Base-by-base conservation (phyloP, 2,888 invertebrate species). In the Idaea straminata region DNA sequence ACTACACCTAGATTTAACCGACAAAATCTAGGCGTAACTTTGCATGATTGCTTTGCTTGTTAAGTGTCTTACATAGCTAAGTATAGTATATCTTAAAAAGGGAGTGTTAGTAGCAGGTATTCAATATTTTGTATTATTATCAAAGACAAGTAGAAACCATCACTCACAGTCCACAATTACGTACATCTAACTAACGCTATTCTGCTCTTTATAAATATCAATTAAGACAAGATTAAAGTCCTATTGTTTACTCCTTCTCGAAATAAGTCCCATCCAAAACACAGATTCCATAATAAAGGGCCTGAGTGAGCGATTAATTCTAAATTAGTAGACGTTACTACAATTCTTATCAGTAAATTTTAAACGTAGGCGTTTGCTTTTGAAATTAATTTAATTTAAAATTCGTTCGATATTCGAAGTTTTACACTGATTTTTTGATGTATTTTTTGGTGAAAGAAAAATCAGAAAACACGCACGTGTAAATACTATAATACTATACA, bases 301-400 rank as follows among this genome's bases (percentile, higher is more conserved):
- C 64, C 68, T 63, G 70, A 70, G 66, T 74, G 68, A 70, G 69
- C 72, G 70, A 78, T 77, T 77, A 73, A 75, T 72, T 73, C 66
- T 66, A 73, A 74, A 76, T 74, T 72, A 62, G 66, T 63, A 71
- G 68, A 64, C 64, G 61, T 72, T 68, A 66, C 71, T 74, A 73
- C 69, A 71, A 75, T 75, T 75, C 74, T 74, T 75, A 74, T 76
- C 72, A 72, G 67, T 63, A 69, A 74, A 72, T 73, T 74, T 73
- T 74, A 68, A 72, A 73, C 66, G 71, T 69, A 71, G 64, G 70
- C 73, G 67, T 72, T 70, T 69, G 70, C 66, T 65, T 57, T 69
- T 64, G 58, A 69, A 64, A 69, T 66, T 65, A 69, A 69, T 68
- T 70, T 66, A 66, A 69, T 70, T 25, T 25, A 67, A 70, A 67